A percentile compares a stretch with the other conserved stretches of the same genome.
phyloP scores from a whole-genome alignment of 35 echinoderm and acorn worm genomes.

The Hemicentrotus pulcherrimus region DNA sequence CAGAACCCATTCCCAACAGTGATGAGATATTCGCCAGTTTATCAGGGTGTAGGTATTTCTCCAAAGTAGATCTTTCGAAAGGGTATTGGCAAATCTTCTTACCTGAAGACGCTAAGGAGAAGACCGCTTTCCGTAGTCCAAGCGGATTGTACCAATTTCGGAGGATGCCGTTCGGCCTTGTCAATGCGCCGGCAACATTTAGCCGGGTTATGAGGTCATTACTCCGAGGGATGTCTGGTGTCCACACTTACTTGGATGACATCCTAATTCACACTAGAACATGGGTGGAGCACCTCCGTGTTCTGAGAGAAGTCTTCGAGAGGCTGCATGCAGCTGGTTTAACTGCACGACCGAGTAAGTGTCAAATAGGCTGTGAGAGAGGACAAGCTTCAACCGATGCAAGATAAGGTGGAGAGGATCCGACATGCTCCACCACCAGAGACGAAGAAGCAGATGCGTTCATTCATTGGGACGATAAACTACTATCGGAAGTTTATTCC shows the following conservation, averaged over 20 bases:
- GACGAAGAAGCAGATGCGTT: constrained; percentile 58
- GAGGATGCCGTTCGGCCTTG: constrained; percentile 63
- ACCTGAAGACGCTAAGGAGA: constrained; percentile 23
- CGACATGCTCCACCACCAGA: not conserved
- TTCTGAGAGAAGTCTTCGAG: constrained; percentile 27
- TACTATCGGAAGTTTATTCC: constrained; percentile 74
- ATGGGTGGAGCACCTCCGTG: constrained; percentile 53
- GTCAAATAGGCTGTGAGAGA: constrained; percentile 48
- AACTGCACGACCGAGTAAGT: constrained; percentile 61
- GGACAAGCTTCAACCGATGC: not conserved
- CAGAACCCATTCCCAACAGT: constrained; percentile 68
- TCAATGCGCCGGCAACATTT: constrained; percentile 67
- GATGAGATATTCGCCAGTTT: constrained; percentile 47
- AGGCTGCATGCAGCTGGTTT: constrained; percentile 40
- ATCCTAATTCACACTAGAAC: constrained; percentile 61
- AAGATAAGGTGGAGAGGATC: constrained; percentile 13
- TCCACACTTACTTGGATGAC: constrained; percentile 68
- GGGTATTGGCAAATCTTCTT: constrained; percentile 78
- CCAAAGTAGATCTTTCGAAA: constrained; percentile 62
- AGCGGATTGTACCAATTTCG: constrained; percentile 61
- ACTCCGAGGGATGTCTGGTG: constrained; percentile 40
- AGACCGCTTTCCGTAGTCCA: constrained; percentile 63
- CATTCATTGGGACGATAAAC: constrained; percentile 49
- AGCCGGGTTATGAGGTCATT: constrained; percentile 54
- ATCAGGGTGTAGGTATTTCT: constrained; percentile 60